phyloP scores from a whole-genome alignment of 2,888 invertebrate genomes.

The Tenthredo distinguenda region DNA sequence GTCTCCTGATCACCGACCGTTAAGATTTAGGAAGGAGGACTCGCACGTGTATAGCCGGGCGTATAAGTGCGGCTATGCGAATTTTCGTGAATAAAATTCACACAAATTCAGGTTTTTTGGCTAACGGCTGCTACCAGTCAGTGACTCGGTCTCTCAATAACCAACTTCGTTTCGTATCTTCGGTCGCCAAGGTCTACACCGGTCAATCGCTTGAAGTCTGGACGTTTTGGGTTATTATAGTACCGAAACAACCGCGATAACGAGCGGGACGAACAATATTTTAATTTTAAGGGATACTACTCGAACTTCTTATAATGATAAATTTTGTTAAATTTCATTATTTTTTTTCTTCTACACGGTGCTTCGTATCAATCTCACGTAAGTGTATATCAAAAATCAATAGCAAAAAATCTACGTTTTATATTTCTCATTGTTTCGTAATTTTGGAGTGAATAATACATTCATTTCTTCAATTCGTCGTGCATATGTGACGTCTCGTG shows the following conservation, averaged over 20 bases:
- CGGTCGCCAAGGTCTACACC: slow-evolving; percentile 2
- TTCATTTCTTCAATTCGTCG: neutral
- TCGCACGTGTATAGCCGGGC: neutral
- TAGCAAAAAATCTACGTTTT: neutral
- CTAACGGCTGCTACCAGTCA: slow-evolving; percentile 34
- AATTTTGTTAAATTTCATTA: neutral
- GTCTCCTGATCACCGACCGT: slow-evolving; percentile 16
- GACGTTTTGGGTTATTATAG: slow-evolving; percentile 1
- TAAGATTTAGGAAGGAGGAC: slow-evolving; percentile 27
- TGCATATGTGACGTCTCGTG: neutral
- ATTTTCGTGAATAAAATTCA: slow-evolving; percentile 36
- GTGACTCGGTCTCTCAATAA: neutral
- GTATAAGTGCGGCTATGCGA: neutral
- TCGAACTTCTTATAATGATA: neutral
- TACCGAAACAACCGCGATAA: neutral
- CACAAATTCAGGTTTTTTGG: slow-evolving; percentile 42
- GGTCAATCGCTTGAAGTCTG: slow-evolving; percentile 13
- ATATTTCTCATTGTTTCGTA: neutral
- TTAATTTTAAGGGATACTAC: neutral
- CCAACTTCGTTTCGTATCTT: neutral
- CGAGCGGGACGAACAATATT: neutral
- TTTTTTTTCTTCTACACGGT: neutral
- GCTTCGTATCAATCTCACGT: neutral
- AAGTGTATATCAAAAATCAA: neutral
- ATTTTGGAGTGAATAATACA: neutral